Conservation (phyloP, 2,888 invertebrate species). For the Chironomus riparius region DNA sequence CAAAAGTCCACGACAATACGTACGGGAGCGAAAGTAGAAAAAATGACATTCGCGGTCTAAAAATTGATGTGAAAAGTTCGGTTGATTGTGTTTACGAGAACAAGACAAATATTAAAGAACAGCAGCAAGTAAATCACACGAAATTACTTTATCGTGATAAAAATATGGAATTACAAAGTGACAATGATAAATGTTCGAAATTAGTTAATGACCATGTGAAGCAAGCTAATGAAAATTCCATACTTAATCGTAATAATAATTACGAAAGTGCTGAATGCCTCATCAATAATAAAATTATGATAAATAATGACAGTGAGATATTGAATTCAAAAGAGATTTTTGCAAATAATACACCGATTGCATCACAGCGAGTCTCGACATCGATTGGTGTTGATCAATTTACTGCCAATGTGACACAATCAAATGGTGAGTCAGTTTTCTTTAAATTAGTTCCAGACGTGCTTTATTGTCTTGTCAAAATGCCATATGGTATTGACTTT, state of each 20-base stretch:
- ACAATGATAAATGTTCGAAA: neutral
- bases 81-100: neutral
- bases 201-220: neutral
- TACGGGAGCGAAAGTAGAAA: neutral
- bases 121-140: neutral
- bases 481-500: too few relatives aligned
- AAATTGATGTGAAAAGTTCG: neutral
- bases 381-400: neutral
- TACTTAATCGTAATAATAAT: neutral
- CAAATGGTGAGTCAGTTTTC: conserved; percentile 10
- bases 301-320: neutral
- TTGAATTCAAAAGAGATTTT: neutral
- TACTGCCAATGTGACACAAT: neutral
- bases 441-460: too few relatives aligned
- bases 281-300: conserved; percentile 3
- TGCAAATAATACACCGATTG: neutral
- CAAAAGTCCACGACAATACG: neutral
- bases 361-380: neutral
- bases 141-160: neutral
- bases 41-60: neutral
- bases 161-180: neutral
- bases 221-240: neutral
- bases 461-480: too few relatives aligned
- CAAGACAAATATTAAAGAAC: neutral
- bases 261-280: conserved; percentile 1